These are phyloP conservation scores for Opisthograptis luteolata DNA, from an alignment of 2,888 invertebrate species.

Conservation along the genomic window DNA sequence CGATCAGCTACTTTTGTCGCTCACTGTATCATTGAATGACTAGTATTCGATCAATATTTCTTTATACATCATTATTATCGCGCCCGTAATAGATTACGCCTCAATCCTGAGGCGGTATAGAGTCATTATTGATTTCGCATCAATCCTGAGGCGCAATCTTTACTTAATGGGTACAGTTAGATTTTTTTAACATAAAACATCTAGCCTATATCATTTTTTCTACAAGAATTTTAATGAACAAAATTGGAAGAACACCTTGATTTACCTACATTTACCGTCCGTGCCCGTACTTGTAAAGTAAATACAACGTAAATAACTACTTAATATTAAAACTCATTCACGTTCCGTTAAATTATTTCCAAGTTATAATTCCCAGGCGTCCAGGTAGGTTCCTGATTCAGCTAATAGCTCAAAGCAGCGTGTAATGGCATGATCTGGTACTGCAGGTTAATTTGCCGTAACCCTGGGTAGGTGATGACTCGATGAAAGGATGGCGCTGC, in stretches of 20 bases:
- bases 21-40: too few relatives aligned
- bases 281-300: too few relatives aligned
- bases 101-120: neutral
- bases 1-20: too few relatives aligned
- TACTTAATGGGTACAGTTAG: too few relatives aligned
- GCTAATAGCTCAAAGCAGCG: constrained; percentile 5
- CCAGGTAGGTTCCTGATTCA: neutral
- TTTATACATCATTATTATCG: neutral
- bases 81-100: neutral
- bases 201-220: too few relatives aligned
- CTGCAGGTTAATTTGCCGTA: constrained; percentile 31
- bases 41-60: too few relatives aligned
- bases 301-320: neutral
- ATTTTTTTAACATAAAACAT: too few relatives aligned
- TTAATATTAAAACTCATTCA: neutral
- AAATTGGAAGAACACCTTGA: too few relatives aligned
- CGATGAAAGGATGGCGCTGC: constrained; percentile 39
- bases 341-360: neutral
- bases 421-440: constrained; percentile 18
- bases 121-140: too few relatives aligned
- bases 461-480: constrained; percentile 36
- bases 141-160: too few relatives aligned
- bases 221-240: too few relatives aligned
- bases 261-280: too few relatives aligned
- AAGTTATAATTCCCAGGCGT: neutral